phyloP scores from a whole-genome alignment of 2,797 vertebrate species.

The Fundulus diaphanus region DNA sequence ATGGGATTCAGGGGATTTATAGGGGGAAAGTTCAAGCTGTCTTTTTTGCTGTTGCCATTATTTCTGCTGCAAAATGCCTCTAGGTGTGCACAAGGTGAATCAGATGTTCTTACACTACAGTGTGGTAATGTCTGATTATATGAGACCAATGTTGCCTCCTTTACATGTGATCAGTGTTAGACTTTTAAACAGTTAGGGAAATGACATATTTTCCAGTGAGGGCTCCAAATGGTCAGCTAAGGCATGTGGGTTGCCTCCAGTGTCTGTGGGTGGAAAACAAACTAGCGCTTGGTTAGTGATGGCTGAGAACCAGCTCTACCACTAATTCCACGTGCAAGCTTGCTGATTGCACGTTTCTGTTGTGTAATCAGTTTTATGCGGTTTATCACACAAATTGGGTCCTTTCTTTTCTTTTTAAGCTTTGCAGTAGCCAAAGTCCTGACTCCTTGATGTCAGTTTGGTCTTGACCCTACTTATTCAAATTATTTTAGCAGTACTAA shows the following conservation, averaged over 20 bases:
- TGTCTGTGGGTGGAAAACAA: constrained; percentile 1
- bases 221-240: background rate
- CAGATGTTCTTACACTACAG: constrained; percentile 9
- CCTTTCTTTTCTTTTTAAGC: background rate
- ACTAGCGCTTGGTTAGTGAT: background rate
- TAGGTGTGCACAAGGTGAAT: constrained; percentile 14
- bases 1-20: constrained; percentile 5
- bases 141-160: background rate
- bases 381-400: background rate
- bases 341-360: background rate
- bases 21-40: constrained; percentile 9
- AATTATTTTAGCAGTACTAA: no score
- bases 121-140: background rate
- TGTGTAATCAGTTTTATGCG: background rate
- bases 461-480: no score
- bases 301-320: background rate
- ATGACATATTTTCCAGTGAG: background rate
- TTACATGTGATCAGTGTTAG: no score
- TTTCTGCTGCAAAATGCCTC: background rate
- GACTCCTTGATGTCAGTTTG: no score
- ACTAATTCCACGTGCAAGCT: background rate
- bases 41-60: background rate
- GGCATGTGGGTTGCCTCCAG: background rate
- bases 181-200: background rate
- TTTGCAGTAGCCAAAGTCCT: background rate